Evolutionary conservation across 2,888 invertebrate genomes (phyloP), one percentile per base, ranked within the genome.

Genomic region (Pachydiplax longipennis): DNA sequence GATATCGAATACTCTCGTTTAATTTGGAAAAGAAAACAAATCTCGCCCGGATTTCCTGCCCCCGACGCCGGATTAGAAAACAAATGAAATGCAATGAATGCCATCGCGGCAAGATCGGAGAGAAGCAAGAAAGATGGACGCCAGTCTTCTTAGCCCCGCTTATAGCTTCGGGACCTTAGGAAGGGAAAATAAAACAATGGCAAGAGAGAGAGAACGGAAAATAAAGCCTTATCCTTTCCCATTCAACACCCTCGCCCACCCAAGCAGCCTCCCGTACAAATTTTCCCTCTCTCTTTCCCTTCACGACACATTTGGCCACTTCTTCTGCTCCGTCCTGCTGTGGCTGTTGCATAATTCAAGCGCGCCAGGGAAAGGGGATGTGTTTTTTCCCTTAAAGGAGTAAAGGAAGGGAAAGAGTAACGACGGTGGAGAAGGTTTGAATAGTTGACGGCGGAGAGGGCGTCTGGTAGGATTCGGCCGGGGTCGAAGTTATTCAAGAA

Each of bases 401-500:
- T 22, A 18, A 83, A 35, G 37, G 87, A 87, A 83, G 61, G 87
- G 87, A 87, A 73, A 37, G 87, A 61, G 73, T 73, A 73, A 65
- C 35, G 61, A 58, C 37, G 87, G 73, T 5, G 31, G 25, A 73
- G 73, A 31, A 31, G 73, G 73, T 73, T 73, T 73, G 73, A 73
- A 73, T 73, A 73, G 73, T 73, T 73, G 73, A 73, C 73, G 73
- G 83, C 83, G 18, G 35, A 58, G 83, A 22, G 58, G 61, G n/a
- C 61, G 87, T 87, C 87, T 87, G 61, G 35, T 8, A 87, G 40
- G 87, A 87, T 87, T 87, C 87, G 61, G 87, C 61, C 61, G 87
- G 87, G 87, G 87, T 87, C 87, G 87, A 87, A 87, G 61, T 87
- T 87, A 87, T 87, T 87, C 87, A 37, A 61, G 87, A 87, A 87